Base-by-base conservation (phyloP, 2,113 vertebrate genomes). In the Naja naja region DNA sequence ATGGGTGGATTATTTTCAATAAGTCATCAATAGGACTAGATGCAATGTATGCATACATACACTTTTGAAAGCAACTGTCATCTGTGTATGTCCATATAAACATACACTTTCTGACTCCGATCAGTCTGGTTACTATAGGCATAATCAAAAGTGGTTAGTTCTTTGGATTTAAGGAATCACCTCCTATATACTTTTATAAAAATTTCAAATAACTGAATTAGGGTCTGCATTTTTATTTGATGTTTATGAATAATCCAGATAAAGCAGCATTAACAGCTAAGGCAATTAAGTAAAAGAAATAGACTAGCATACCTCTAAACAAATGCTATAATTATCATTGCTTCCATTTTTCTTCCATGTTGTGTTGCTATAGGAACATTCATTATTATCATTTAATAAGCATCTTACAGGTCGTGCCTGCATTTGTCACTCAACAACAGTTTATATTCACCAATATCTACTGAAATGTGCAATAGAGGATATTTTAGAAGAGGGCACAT, bases 361-460 rank as follows among this genome's bases (percentile, higher is more conserved):
- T 91, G 88, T 87, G 89, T 97, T 96, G 90, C 94, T 94, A 96
- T 96, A 89, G 96, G 96, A 97, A 95, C 93, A 27, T 95, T 81
- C 49, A 8, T 88, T 55, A n/a, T 85, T 90, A 54, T 85, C 6
- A 54, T 87, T 90, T 45, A 93, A 93, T 86, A 86, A 34, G 27
- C 86, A 39, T 43, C 88, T 27, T 4, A 49, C 0, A 16, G 22
- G 54, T 81, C 74, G 27, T 91, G 56, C 89, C 52, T 81, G 85
- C 39, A 55, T 86, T 54, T 91, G 85, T 93, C 43, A 91, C n/a
- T 55, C 49, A 88, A 89, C 27, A 90, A 81, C 34, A 39, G 39
- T 53, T 89, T 85, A 87, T 27, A 49, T 74, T 74, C 54, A 45
- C 52, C 30, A 56, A 49, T 58, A 91, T 88, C 34, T 56, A 85